Evolutionary conservation across 2,797 vertebrate species (phyloP).

Genomic region (Gadopsis bispinosus): DNA sequence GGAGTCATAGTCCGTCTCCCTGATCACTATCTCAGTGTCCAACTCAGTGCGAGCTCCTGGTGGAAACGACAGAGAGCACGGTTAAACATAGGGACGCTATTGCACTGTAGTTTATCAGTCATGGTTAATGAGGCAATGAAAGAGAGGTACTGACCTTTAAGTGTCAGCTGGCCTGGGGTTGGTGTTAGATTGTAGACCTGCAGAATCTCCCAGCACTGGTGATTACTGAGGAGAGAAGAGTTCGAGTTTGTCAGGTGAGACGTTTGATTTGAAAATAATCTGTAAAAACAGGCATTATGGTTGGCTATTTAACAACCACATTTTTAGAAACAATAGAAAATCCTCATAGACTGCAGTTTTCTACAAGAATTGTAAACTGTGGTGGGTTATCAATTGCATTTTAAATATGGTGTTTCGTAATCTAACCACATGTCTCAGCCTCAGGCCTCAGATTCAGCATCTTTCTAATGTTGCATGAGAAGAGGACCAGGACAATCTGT

Average conservation of each 20-base stretch:
- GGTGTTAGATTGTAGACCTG: conserved; percentile 76
- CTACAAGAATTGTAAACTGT: neutral
- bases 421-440: conserved; percentile 1
- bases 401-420: neutral
- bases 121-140: neutral
- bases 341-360: neutral
- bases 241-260: neutral
- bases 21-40: conserved; percentile 75
- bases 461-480: neutral
- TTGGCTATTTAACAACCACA: no score
- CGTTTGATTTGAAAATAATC: neutral
- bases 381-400: neutral
- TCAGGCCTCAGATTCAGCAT: neutral
- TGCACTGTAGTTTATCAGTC: neutral
- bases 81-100: neutral
- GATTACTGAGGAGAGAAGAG: conserved; percentile 72
- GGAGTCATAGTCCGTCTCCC: conserved; percentile 80
- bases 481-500: neutral
- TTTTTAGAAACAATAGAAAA: neutral
- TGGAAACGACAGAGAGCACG: conserved; percentile 3
- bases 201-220: conserved; percentile 85
- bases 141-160: conserved; percentile 70
- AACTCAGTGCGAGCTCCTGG: conserved; percentile 69
- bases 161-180: conserved; percentile 64
- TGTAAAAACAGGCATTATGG: neutral